phyloP scores from a whole-genome alignment of 2,888 invertebrate species.

The Pammene aurita region DNA sequence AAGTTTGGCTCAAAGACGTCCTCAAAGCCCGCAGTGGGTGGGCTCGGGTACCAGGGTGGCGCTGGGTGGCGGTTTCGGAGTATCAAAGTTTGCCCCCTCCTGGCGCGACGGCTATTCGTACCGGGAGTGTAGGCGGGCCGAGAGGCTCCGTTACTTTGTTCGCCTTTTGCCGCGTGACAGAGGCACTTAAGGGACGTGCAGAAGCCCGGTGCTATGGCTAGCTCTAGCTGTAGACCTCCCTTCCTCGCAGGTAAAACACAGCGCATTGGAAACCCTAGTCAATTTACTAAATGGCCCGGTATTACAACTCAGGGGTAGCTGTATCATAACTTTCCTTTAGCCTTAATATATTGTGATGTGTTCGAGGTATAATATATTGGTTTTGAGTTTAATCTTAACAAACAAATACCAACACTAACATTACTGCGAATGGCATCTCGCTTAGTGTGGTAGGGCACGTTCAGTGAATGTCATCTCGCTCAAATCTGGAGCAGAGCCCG shows the following conservation, averaged over 20 bases:
- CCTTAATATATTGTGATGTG: not conserved
- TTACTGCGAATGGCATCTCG: no score
- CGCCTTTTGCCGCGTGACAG: constrained; percentile 81
- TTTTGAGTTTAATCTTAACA: not conserved
- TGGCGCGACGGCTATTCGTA: constrained; percentile 69
- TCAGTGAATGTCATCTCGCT: no score
- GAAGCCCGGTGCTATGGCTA: constrained; percentile 56
- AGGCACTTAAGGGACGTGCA: constrained; percentile 81
- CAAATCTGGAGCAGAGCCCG: no score
- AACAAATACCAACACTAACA: no score
- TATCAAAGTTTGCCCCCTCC: constrained; percentile 78
- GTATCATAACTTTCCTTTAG: not conserved
- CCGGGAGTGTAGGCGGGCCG: constrained; percentile 65
- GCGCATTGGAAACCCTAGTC: constrained; percentile 13
- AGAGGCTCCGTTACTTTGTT: constrained; percentile 74
- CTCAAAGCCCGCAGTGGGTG: constrained; percentile 78
- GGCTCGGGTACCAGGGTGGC: constrained; percentile 72
- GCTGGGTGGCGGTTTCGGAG: constrained; percentile 60
- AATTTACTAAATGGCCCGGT: constrained; percentile 27
- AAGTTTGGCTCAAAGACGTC: constrained; percentile 81
- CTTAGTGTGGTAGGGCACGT: no score
- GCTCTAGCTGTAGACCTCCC: not conserved
- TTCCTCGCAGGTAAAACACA: constrained; percentile 24
- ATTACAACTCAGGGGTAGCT: not conserved
- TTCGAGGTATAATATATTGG: not conserved